These are phyloP conservation scores for Sphaeridia pumilis DNA, from an alignment of 2,888 invertebrate genomes.

Conservation along the genomic window DNA sequence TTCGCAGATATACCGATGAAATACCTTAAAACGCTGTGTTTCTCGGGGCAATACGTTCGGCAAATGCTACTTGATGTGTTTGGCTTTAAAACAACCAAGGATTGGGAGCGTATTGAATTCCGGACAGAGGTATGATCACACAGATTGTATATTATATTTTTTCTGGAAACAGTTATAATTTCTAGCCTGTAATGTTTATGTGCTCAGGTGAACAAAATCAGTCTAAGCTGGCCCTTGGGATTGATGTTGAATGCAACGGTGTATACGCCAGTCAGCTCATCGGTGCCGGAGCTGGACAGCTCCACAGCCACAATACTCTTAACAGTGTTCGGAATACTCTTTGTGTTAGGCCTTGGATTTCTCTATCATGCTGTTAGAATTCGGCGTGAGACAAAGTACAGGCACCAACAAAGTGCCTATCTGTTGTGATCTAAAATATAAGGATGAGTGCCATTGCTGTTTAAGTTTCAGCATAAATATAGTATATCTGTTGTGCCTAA, in stretches of 20 bases:
- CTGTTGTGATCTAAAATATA: too few relatives aligned
- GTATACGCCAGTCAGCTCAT: slow-evolving; percentile 37
- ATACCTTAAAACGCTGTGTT: slow-evolving; percentile 36
- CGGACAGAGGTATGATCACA: slow-evolving; percentile 39
- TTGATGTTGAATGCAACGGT: slow-evolving; percentile 43
- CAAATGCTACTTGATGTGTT: slow-evolving; percentile 40
- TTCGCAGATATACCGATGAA: not conserved
- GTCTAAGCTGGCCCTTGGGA: slow-evolving; percentile 44
- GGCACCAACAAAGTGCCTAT: too few relatives aligned
- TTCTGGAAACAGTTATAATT: not conserved
- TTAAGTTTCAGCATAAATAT: too few relatives aligned
- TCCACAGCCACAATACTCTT: slow-evolving; percentile 32
- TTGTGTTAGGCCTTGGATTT: slow-evolving; percentile 30
- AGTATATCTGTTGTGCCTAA: too few relatives aligned
- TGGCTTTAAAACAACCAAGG: slow-evolving; percentile 38
- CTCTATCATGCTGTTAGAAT: slow-evolving; percentile 30
- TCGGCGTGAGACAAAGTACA: slow-evolving; percentile 7
- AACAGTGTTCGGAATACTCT: slow-evolving; percentile 30
- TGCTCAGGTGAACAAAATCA: not conserved
- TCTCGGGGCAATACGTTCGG: slow-evolving; percentile 38
- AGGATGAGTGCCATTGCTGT: too few relatives aligned
- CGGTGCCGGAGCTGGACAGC: slow-evolving; percentile 23
- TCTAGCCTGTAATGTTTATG: not conserved
- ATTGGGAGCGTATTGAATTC: slow-evolving; percentile 40
- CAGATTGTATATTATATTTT: too few relatives aligned